Conservation (phyloP, 2,797 vertebrate species). For the Pyrocephalus nanus region DNA sequence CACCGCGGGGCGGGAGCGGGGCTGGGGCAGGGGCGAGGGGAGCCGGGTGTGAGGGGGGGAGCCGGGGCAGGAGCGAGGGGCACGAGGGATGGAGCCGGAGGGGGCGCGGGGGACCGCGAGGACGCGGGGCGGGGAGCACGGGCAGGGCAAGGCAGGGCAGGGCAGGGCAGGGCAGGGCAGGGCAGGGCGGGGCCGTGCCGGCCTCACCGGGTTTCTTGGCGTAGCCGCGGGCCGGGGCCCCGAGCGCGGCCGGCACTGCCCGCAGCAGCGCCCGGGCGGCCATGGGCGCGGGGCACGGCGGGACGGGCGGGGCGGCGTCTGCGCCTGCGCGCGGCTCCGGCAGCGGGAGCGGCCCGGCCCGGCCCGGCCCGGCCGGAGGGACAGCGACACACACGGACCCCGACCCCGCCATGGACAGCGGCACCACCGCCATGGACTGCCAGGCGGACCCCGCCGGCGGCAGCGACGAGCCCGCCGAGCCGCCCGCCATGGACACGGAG, state of each 20-base stretch:
- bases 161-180: not conserved
- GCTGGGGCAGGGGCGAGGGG: too few relatives aligned
- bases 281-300: constrained; percentile 18
- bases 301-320: not conserved
- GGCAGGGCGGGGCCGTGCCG: not conserved
- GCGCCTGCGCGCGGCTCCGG: not conserved
- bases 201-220: constrained; percentile 46
- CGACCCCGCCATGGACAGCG: not conserved
- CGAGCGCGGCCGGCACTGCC: accelerated
- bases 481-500: constrained; percentile 63
- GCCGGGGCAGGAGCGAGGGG: not conserved
- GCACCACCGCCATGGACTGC: constrained; percentile 12
- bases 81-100: not conserved
- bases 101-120: too few relatives aligned
- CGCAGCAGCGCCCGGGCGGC: not conserved
- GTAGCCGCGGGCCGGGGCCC: not conserved
- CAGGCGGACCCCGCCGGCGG: not conserved
- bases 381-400: not conserved
- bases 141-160: not conserved
- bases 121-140: too few relatives aligned
- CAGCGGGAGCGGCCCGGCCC: not conserved
- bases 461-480: not conserved
- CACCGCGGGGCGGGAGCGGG: too few relatives aligned
- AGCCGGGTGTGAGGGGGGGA: not conserved
- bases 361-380: not conserved